Evolutionary conservation across 2,797 vertebrate species (phyloP).

Genomic region (Ataeniobius toweri): DNA sequence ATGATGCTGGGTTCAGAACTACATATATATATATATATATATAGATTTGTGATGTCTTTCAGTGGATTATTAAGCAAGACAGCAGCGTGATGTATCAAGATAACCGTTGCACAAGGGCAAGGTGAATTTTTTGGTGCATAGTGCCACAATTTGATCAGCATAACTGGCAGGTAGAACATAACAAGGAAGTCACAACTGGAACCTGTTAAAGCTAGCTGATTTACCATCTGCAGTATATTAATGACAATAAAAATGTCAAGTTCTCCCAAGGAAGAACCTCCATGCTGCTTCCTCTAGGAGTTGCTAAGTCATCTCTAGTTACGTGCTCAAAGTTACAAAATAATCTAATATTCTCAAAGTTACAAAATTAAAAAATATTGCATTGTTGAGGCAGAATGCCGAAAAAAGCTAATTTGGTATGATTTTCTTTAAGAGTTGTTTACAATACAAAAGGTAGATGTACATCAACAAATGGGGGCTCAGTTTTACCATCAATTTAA

Average conservation of each 20-base stretch:
- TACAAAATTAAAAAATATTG: neutral
- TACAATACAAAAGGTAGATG: neutral
- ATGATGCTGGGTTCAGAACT: neutral
- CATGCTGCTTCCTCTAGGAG: neutral
- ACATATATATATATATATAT: neutral
- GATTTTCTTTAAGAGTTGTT: neutral
- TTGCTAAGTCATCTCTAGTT: neutral
- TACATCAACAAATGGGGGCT: too few relatives aligned
- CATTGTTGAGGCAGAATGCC: neutral
- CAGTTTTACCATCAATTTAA: neutral
- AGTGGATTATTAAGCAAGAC: neutral
- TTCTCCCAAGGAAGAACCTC: neutral
- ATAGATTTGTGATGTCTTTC: neutral
- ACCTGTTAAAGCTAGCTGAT: neutral
- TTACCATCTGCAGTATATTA: too few relatives aligned
- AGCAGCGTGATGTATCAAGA: neutral
- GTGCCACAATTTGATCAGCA: neutral
- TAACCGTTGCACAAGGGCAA: neutral
- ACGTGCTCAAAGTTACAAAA: neutral
- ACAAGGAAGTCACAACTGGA: neutral
- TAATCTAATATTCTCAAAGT: neutral
- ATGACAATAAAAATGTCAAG: too few relatives aligned
- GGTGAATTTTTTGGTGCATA: neutral
- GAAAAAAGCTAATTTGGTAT: neutral
- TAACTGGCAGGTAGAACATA: neutral